These are phyloP conservation scores for Empis stercorea DNA, from an alignment of 2,888 invertebrate species.

Conservation along the genomic window DNA sequence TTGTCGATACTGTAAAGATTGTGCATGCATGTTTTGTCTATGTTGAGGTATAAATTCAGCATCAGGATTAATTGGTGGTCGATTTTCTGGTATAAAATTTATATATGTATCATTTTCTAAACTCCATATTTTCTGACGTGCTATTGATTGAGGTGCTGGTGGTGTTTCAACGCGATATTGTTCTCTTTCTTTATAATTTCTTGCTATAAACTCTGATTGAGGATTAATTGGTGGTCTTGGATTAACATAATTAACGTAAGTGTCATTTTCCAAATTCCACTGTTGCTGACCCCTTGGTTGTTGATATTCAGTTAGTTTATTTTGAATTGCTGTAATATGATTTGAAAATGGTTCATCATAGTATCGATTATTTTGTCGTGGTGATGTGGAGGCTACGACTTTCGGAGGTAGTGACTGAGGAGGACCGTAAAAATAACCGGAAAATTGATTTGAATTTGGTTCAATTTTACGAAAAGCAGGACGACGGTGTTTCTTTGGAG, in stretches of 20 bases:
- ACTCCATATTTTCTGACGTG: conserved; percentile 27
- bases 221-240: conserved; percentile 45
- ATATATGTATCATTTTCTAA: conserved; percentile 49
- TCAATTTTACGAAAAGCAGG: not conserved
- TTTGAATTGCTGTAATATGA: conserved; percentile 14
- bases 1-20: not conserved
- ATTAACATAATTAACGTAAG: conserved; percentile 56
- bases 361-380: conserved; percentile 19
- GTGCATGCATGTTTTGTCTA: not conserved
- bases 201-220: conserved; percentile 40
- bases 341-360: conserved; percentile 16
- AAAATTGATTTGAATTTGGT: conserved; percentile 14
- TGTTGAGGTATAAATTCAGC: conserved; percentile 45
- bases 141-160: conserved; percentile 14
- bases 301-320: conserved; percentile 17
- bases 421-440: conserved; percentile 24
- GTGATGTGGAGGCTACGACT: not conserved
- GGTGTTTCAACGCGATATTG: conserved; percentile 15
- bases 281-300: conserved; percentile 49
- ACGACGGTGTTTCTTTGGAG: not conserved
- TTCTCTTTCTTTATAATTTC: not conserved
- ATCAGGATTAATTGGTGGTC: conserved; percentile 48
- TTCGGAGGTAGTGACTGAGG: conserved; percentile 3
- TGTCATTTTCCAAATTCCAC: conserved; percentile 43
- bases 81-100: conserved; percentile 46